Percentiles rank a stretch among this genome's conserved stretches.
These are phyloP conservation scores for Clunio marinus DNA, from an alignment of 2,888 invertebrate species.

Conservation along the genomic window DNA sequence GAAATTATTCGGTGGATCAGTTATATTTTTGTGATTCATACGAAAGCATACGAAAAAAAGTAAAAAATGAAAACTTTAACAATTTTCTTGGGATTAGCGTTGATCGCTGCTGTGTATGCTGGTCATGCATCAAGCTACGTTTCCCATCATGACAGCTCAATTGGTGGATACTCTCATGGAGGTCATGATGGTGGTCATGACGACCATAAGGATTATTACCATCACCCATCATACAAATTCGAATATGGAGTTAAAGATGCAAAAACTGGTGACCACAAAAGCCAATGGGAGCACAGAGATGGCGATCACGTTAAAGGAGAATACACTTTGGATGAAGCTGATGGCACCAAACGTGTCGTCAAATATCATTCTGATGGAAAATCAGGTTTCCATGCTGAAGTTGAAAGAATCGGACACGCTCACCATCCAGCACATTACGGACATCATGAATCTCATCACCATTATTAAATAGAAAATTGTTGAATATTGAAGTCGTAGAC, in stretches of 20 bases:
- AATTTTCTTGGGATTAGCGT: slow-evolving; percentile 18
- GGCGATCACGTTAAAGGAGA: slow-evolving; percentile 35
- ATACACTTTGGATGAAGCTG: slow-evolving; percentile 52
- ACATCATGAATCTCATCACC: too few relatives aligned
- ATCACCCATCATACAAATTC: slow-evolving; percentile 46
- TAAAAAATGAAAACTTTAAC: slow-evolving; percentile 31
- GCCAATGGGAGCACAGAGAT: slow-evolving; percentile 33
- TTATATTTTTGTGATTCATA: slow-evolving; percentile 6
- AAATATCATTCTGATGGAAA: slow-evolving; percentile 54
- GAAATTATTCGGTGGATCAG: not conserved
- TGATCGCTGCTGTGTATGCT: slow-evolving; percentile 16
- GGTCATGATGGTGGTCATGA: not conserved
- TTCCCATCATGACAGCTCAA: not conserved
- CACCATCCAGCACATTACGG: slow-evolving; percentile 34
- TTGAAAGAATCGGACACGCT: slow-evolving; percentile 52
- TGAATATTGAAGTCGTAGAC: too few relatives aligned
- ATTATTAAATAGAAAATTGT: too few relatives aligned
- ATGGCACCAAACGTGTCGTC: slow-evolving; percentile 53
- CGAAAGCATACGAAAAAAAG: not conserved
- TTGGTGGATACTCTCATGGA: not conserved
- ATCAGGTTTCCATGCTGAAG: slow-evolving; percentile 53
- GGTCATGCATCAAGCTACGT: slow-evolving; percentile 32
- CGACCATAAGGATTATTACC: slow-evolving; percentile 9
- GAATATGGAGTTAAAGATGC: slow-evolving; percentile 54
- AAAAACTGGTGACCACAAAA: slow-evolving; percentile 53